Conservation (phyloP, 2,797 vertebrate genomes). For the Toxotes lorentzi region DNA sequence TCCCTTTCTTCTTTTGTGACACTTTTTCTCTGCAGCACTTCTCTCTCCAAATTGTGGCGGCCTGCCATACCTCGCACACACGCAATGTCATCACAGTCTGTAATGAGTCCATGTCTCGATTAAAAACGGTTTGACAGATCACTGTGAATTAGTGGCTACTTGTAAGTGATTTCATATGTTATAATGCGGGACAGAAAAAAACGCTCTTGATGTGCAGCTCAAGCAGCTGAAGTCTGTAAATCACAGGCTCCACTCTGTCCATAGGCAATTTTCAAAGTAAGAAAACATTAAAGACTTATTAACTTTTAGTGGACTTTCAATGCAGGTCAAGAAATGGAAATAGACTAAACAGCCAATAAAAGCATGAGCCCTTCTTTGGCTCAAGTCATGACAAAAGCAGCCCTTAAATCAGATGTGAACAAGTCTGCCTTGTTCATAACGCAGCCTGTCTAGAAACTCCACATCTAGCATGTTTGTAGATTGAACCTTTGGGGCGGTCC, state of each 20-base stretch:
- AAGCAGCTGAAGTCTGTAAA: conserved; percentile 71
- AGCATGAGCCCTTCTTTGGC: conserved; percentile 81
- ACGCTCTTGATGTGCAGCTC: conserved; percentile 61
- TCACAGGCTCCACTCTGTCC: conserved; percentile 73
- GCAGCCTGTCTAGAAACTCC: conserved; percentile 54
- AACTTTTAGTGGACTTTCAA: conserved; percentile 79
- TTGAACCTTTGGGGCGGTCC: conserved; percentile 59
- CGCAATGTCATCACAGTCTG: conserved; percentile 63
- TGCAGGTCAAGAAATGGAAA: conserved; percentile 83
- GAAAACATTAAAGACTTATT: conserved; percentile 82
- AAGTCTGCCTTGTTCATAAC: conserved; percentile 77
- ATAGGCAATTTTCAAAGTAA: conserved; percentile 73
- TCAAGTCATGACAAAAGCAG: conserved; percentile 78
- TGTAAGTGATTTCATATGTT: conserved; percentile 79
- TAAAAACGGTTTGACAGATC: conserved; percentile 69
- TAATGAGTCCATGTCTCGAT: conserved; percentile 66
- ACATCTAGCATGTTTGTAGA: conserved; percentile 55
- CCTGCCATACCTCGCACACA: conserved; percentile 59
- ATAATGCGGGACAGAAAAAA: conserved; percentile 49
- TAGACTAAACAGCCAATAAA: conserved; percentile 80
- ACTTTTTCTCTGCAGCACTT: conserved; percentile 73
- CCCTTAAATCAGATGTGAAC: conserved; percentile 84
- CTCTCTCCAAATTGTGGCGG: conserved; percentile 66
- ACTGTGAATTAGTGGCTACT: conserved; percentile 75
- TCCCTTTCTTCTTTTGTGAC: conserved; percentile 75